Conservation (phyloP, 2,113 vertebrate genomes). For the Xenopus borealis region DNA sequence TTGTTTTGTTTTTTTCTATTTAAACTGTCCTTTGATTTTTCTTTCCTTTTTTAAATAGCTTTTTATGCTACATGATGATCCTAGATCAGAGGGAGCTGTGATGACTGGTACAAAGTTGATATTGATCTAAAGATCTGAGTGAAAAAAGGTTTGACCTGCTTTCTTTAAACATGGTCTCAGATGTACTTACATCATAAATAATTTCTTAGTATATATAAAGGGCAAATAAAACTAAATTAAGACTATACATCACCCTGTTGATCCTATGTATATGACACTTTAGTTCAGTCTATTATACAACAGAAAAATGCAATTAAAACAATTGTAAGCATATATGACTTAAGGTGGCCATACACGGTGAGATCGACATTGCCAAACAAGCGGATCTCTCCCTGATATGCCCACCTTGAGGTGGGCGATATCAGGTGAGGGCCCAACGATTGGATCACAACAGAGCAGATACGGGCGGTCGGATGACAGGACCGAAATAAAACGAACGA, state of each 20-base stretch:
- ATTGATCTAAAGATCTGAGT: constrained; percentile 33
- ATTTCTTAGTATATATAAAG: constrained; percentile 24
- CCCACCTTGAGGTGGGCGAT: too few relatives aligned
- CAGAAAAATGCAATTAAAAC: neutral
- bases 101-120: constrained; percentile 15
- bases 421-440: too few relatives aligned
- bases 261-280: neutral
- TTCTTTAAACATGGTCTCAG: constrained; percentile 30
- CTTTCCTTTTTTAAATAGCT: constrained; percentile 18
- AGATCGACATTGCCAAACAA: too few relatives aligned
- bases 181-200: constrained; percentile 37
- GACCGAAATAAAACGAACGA: too few relatives aligned
- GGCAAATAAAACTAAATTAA: constrained; percentile 33
- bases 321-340: neutral
- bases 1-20: constrained; percentile 29
- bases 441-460: too few relatives aligned
- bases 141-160: constrained; percentile 21
- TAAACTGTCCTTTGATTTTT: constrained; percentile 31
- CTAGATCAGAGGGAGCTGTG: constrained; percentile 31
- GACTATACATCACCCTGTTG: neutral
- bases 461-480: too few relatives aligned
- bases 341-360: too few relatives aligned
- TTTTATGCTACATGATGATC: constrained; percentile 32
- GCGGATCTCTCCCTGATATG: too few relatives aligned
- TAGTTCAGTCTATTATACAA: neutral